Evolutionary conservation across 1,140 invertebrate genomes (phyloP).

Genomic region (Drosophila bifasciata): DNA sequence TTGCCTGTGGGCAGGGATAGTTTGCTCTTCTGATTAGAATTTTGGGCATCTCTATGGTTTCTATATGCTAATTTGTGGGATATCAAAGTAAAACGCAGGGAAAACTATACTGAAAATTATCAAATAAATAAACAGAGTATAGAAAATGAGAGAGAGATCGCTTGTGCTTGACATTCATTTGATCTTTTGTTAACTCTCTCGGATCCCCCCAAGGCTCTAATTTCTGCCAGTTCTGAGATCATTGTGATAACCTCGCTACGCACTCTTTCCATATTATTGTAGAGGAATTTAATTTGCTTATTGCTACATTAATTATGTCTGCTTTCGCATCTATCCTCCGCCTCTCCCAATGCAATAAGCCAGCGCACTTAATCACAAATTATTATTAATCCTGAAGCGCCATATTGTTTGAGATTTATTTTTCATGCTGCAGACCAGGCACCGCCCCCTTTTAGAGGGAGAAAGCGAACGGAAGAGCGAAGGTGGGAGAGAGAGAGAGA

Average conservation of each 20-base stretch:
- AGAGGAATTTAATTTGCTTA: slow-evolving; percentile 29
- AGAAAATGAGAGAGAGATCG: too few species aligned
- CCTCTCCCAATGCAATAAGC: not conserved
- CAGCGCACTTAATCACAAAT: slow-evolving; percentile 44
- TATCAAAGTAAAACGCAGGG: too few species aligned
- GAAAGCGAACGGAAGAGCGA: not conserved
- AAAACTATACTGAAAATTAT: too few species aligned
- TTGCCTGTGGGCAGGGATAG: not conserved
- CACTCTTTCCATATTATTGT: not conserved
- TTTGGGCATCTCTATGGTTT: too few species aligned
- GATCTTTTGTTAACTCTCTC: too few species aligned
- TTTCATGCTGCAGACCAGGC: slow-evolving; percentile 7
- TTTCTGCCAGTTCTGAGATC: too few species aligned
- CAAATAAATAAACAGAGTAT: too few species aligned
- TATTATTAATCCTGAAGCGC: slow-evolving; percentile 53
- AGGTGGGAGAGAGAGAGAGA: slow-evolving; percentile 5
- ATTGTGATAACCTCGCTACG: too few species aligned
- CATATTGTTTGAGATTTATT: slow-evolving; percentile 55
- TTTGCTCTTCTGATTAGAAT: not conserved
- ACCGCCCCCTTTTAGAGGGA: slow-evolving; percentile 43
- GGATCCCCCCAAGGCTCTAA: too few species aligned
- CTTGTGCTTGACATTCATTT: too few species aligned
- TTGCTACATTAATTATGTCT: slow-evolving; percentile 60
- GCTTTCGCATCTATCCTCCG: slow-evolving; percentile 3
- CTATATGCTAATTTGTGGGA: too few species aligned